A percentile compares a stretch with the other conserved stretches of the same genome.
Conservation (phyloP, 92 coral and sea anemone genomes). For the Galaxea fascicularis region DNA sequence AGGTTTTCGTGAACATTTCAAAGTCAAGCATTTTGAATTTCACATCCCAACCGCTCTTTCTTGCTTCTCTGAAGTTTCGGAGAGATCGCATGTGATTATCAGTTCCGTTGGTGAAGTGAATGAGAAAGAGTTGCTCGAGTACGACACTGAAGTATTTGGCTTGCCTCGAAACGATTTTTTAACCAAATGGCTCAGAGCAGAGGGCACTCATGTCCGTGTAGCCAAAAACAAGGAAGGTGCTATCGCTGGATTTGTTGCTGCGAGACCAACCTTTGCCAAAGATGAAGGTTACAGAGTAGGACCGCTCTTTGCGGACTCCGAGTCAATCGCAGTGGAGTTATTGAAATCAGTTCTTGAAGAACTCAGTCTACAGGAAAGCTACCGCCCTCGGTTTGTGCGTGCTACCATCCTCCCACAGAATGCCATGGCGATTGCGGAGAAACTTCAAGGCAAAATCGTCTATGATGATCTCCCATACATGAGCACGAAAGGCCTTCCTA, state of each 20-base stretch:
- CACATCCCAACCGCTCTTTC: conserved; percentile 21
- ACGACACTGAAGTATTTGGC: conserved; percentile 61
- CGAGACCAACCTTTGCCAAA: conserved; percentile 39
- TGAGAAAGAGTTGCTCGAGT: conserved; percentile 13
- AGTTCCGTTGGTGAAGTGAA: conserved; percentile 25
- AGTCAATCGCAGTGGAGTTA: conserved; percentile 45
- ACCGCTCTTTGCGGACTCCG: conserved; percentile 58
- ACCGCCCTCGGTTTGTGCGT: not conserved
- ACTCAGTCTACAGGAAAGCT: not conserved
- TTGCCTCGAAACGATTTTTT: conserved; percentile 48
- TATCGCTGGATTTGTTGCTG: conserved; percentile 47
- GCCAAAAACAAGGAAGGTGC: conserved; percentile 41
- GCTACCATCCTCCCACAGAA: not conserved
- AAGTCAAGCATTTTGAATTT: not conserved
- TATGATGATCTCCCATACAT: not conserved
- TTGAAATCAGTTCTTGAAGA: conserved; percentile 54
- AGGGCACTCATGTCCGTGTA: conserved; percentile 51
- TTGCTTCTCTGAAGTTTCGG: not conserved
- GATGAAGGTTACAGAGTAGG: conserved; percentile 48
- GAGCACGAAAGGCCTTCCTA: conserved; percentile 26
- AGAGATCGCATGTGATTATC: not conserved
- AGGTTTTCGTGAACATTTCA: conserved; percentile 23
- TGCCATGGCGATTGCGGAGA: conserved; percentile 20
- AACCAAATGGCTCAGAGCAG: conserved; percentile 36
- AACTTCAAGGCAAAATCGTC: not conserved